Conservation (phyloP, 23 tunicate species). For the Phallusia fumigata region DNA sequence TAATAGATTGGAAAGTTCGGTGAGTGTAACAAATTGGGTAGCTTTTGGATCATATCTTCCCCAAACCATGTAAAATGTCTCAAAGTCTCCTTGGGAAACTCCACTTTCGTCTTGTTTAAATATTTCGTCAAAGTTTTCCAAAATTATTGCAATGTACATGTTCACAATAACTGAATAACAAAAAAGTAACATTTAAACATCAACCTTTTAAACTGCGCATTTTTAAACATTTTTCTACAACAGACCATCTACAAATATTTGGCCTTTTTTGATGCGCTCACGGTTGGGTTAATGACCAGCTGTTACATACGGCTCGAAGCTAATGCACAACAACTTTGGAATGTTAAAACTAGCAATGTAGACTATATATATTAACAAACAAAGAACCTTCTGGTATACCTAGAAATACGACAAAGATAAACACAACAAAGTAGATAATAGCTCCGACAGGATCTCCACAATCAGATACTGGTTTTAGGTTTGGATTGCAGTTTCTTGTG, state of each 20-base stretch:
- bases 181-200: too few relatives aligned
- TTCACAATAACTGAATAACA: constrained; percentile 78
- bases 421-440: constrained; percentile 66
- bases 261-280: too few relatives aligned
- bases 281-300: too few relatives aligned
- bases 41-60: constrained; percentile 95
- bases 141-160: constrained; percentile 97
- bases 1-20: constrained; percentile 69
- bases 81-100: constrained; percentile 87
- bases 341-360: too few relatives aligned
- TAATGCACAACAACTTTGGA: too few relatives aligned
- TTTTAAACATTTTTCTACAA: too few relatives aligned
- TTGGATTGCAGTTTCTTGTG: constrained; percentile 39
- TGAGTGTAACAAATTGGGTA: constrained; percentile 79
- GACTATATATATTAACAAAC: neutral
- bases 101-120: constrained; percentile 93
- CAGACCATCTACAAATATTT: too few relatives aligned
- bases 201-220: too few relatives aligned
- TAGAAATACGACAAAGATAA: constrained; percentile 79
- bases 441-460: constrained; percentile 77
- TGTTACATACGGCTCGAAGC: too few relatives aligned
- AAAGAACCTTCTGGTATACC: constrained; percentile 28
- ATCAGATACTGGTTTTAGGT: constrained; percentile 1
- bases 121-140: constrained; percentile 94
- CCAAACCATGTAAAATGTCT: constrained; percentile 94